phyloP scores from a whole-genome alignment of 53 echinoderm and acorn worm genomes.

The Echinometra lucunter region DNA sequence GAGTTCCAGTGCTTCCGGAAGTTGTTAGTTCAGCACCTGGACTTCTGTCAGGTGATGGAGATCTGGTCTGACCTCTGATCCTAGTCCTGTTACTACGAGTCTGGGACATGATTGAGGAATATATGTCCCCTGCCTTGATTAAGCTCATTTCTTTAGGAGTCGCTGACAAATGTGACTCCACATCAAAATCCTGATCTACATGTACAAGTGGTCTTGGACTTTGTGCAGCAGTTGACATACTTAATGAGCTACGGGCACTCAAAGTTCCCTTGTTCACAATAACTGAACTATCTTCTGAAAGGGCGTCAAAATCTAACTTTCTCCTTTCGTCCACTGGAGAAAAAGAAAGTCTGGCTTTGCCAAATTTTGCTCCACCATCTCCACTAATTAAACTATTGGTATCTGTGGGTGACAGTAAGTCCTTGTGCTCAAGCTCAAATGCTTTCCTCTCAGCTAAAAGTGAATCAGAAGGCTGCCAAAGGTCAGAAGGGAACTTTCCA shows the following conservation, averaged over 20 bases:
- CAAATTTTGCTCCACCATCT: not conserved
- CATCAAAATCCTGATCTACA: not conserved
- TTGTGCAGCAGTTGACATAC: not conserved
- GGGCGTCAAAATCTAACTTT: conserved; percentile 43
- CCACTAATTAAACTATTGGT: conserved; percentile 37
- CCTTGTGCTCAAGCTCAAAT: conserved; percentile 53
- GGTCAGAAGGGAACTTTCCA: not conserved
- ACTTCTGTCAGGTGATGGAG: not conserved
- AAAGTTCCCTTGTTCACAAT: not conserved
- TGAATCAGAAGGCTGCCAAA: conserved; percentile 38
- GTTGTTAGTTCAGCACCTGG: not conserved
- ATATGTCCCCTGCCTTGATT: conserved; percentile 63
- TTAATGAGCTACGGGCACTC: not conserved
- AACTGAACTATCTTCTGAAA: conserved; percentile 3
- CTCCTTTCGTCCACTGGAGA: conserved; percentile 35
- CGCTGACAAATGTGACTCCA: not conserved
- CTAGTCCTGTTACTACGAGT: conserved; percentile 42
- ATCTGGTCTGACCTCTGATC: not conserved
- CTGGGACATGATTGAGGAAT: conserved; percentile 59
- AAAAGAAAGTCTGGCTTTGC: conserved; percentile 59
- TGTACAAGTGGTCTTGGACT: not conserved
- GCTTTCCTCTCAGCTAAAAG: conserved; percentile 21
- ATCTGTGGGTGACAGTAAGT: conserved; percentile 52
- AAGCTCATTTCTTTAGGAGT: not conserved
- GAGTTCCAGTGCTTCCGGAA: conserved; percentile 24